Base-by-base conservation (phyloP, 1,140 invertebrate species). In the Diachasmimorpha longicaudata region DNA sequence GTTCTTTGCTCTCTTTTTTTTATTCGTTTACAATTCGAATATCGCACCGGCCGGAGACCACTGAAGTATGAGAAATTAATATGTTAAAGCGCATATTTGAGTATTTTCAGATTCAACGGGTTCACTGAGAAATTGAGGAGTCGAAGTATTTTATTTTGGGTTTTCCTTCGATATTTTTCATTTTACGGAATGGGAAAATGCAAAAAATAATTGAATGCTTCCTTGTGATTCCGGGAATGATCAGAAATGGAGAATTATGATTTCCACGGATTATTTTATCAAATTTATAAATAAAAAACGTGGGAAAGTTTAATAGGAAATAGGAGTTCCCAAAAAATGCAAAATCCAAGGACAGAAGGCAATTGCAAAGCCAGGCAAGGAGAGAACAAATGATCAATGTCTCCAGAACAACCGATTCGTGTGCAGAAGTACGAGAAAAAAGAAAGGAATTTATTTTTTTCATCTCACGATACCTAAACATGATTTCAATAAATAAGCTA, bases 401-500 rank as follows among this genome's bases (percentile, higher is more conserved):
- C 13, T 9, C 9, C 9, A 42, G 4, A 9, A 3, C 13, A 13
- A 42, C 4, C 13, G 13, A 42, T 42, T 42, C 39, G 39, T 42
- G 39, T 63, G 58, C 23, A 63, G 31, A 79, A 74, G 75, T 75
- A 76, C 77, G 72, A 74, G 77, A 77, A 75, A 68, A 74, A 78
- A 77, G 75, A 73, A 74, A 78, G 78, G 77, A 76, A 77, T 63
- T 63, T 1, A 63, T 25, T 79, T 81, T 85, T 79, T 81, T 77
- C 77, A 80, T 81, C 72, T 79, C 80, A 66, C 81, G 83, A 63
- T 81, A 82, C 70, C 84, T 86, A 85, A 85, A 85, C 76, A 74
- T 83, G 82, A 83, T 86, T 86, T 87, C 82, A 86, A 86, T 87
- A 86, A 87, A 86, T 87, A 87, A 87, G 82, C 85, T 87, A 86